phyloP scores from a whole-genome alignment of 2,888 invertebrate species.

The Labia minor region DNA sequence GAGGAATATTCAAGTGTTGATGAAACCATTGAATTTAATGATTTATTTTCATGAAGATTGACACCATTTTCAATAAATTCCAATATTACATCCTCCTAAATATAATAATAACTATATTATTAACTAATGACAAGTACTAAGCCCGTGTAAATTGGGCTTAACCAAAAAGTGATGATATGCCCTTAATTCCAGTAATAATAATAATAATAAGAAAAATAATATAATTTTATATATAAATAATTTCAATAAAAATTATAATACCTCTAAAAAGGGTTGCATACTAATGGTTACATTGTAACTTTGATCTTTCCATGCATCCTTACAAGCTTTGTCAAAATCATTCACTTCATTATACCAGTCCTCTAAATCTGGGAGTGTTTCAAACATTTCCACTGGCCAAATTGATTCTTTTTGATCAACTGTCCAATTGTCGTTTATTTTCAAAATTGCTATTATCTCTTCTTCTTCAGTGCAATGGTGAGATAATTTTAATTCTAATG shows the following conservation, averaged over 20 bases:
- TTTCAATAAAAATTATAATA: no score
- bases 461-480: no score
- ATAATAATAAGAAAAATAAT: no score
- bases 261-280: no score
- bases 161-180: no score
- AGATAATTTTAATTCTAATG: no score
- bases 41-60: background rate
- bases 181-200: no score
- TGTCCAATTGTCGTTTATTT: background rate
- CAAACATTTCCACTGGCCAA: background rate
- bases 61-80: background rate
- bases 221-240: no score
- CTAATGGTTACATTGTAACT: background rate
- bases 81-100: background rate
- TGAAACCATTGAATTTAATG: background rate
- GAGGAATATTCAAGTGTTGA: background rate
- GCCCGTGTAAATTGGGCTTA: no score
- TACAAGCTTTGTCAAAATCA: background rate
- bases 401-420: background rate
- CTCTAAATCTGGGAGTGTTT: background rate
- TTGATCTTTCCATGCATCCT: background rate
- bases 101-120: no score
- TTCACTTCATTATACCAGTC: conserved; percentile 1
- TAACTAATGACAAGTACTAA: no score
- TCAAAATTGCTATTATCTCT: background rate